Conservation (phyloP, 1,140 invertebrate species). For the Pogonomyrmex californicus region DNA sequence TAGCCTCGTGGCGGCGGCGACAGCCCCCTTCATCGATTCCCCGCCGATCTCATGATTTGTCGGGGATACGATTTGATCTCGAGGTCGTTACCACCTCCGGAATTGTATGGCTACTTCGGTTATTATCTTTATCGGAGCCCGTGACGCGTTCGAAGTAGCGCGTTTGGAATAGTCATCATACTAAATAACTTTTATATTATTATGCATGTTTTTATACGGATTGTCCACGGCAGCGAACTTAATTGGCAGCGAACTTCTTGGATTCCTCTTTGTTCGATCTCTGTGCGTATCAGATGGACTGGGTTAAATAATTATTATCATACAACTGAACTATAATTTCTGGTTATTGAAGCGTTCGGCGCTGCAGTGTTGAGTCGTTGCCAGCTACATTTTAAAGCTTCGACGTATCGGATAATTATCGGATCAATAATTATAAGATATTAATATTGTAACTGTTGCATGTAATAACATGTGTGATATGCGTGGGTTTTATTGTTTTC, state of each 20-base stretch:
- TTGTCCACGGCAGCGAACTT: background rate
- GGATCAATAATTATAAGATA: constrained; percentile 29
- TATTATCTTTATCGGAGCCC: constrained; percentile 37
- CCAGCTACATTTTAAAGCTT: constrained; percentile 36
- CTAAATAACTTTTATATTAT: background rate
- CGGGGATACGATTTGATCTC: constrained; percentile 56
- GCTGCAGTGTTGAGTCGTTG: background rate
- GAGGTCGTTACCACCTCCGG: constrained; percentile 55
- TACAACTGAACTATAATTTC: background rate
- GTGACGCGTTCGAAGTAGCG: constrained; percentile 6
- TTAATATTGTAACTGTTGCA: constrained; percentile 57
- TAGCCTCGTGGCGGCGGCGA: constrained; percentile 42
- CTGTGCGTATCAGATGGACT: background rate
- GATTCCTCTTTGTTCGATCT: background rate
- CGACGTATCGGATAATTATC: constrained; percentile 39
- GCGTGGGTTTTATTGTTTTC: constrained; percentile 76
- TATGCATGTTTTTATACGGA: background rate
- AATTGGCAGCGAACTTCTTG: background rate
- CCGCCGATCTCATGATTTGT: constrained; percentile 40
- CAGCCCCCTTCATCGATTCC: constrained; percentile 36
- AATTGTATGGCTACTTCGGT: constrained; percentile 49
- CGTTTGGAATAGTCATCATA: constrained; percentile 2
- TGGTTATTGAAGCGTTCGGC: background rate
- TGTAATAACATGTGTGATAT: constrained; percentile 69
- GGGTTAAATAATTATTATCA: background rate